phyloP scores from a whole-genome alignment of 2,888 invertebrate species.

The Autographa gamma region DNA sequence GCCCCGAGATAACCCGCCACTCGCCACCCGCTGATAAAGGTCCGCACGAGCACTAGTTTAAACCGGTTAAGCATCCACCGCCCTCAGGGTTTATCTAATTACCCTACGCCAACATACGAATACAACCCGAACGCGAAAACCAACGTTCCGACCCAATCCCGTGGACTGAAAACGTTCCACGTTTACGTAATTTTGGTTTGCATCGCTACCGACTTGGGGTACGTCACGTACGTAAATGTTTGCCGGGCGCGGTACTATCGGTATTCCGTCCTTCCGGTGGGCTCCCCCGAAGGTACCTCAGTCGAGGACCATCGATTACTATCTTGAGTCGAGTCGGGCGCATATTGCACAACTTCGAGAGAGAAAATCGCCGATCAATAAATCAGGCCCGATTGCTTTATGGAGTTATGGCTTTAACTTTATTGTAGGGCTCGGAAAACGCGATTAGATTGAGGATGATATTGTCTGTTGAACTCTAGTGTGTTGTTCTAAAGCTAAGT shows the following conservation, averaged over 20 bases:
- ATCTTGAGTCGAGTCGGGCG: conserved; percentile 74
- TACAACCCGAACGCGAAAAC: conserved; percentile 54
- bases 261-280: conserved; percentile 76
- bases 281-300: conserved; percentile 69
- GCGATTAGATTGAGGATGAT: conserved; percentile 54
- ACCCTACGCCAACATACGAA: conserved; percentile 79
- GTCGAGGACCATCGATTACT: conserved; percentile 84
- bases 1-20: conserved; percentile 86
- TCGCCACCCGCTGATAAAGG: conserved; percentile 88
- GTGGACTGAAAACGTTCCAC: conserved; percentile 68
- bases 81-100: conserved; percentile 88
- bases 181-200: conserved; percentile 72
- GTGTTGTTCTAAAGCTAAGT: conserved; percentile 32
- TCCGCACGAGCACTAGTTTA: conserved; percentile 83
- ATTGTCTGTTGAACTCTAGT: conserved; percentile 54
- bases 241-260: conserved; percentile 74
- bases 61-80: conserved; percentile 86
- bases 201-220: conserved; percentile 66
- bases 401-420: conserved; percentile 64
- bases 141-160: conserved; percentile 65
- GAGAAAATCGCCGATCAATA: conserved; percentile 74
- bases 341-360: conserved; percentile 83
- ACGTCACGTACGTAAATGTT: conserved; percentile 84
- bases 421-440: conserved; percentile 63
- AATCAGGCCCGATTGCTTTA: conserved; percentile 71